Evolutionary conservation across 2,797 vertebrate species (phyloP), one percentile per base, ranked within the genome.

Genomic region (Schizopygopsis malacanthus): DNA sequence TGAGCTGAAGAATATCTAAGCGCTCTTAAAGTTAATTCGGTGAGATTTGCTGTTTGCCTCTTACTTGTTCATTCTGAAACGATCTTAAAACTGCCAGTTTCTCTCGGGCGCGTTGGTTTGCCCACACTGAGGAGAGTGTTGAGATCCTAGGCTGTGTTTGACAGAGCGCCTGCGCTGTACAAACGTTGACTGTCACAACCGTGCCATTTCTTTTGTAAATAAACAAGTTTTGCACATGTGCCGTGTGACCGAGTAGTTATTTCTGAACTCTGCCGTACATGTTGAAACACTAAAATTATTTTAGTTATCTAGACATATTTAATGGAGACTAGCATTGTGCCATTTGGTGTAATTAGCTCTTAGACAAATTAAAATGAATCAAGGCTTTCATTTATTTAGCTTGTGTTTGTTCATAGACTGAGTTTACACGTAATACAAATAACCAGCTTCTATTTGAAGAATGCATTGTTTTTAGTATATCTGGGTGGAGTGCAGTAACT

Each of bases 121-220:
- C 96, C 95, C 95, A 91, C 95, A 90, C 92, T 93, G 94, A 93
- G 94, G 95, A 89, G 95, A 93, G 59, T 9, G 50, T 84, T 43
- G 12, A 81, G 20, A 7, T 90, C 93, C 89, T 94, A 89, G 88
- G 92, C 95, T 96, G 95, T 63, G 82, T 96, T 96, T 93, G 93
- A 88, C 90, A 95, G 89, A 95, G 93, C 93, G 94, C 71, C 92
- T 94, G 95, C 95, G 94, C 95, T 96, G 94, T 96, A 96, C 96
- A 96, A 96, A 95, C 94, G 96, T 96, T 91, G 93, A 96, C 95
- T 96, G 95, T 97, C 95, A 96, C 96, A 96, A 93, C 95, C 96
- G 96, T 98, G 97, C 96, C 96, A 97, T 97, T 98, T 96, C 95
- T 97, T 97, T 97, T 99, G 98, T 99, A 99, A 98, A 99, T 99